Percentiles rank a stretch among this genome's conserved stretches.
Conservation (phyloP, 2,888 invertebrate genomes). For the Drosophila melanosoma region DNA sequence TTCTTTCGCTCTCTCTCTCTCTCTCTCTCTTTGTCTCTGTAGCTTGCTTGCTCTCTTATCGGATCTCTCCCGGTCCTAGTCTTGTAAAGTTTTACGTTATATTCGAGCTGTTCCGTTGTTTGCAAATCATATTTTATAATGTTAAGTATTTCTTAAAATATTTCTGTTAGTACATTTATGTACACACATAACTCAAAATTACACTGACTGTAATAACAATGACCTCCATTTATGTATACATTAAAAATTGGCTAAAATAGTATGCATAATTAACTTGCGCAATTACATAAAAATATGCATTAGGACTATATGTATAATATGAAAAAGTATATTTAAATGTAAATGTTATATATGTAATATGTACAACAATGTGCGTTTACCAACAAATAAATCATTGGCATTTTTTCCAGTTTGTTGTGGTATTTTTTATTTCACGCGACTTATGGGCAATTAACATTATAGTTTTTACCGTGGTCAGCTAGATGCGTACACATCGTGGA, state of each 20-base stretch:
- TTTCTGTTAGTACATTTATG: slow-evolving; percentile 4
- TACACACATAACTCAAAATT: slow-evolving; percentile 4
- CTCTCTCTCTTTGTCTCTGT: slow-evolving; percentile 10
- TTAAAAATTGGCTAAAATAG: slow-evolving; percentile 2
- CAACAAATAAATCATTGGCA: slow-evolving; percentile 20
- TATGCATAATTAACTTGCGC: slow-evolving; percentile 1
- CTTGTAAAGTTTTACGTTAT: slow-evolving; percentile 40
- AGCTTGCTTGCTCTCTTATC: neutral
- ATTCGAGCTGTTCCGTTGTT: slow-evolving; percentile 22
- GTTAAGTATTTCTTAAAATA: slow-evolving; percentile 12
- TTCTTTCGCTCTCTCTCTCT: slow-evolving; percentile 10
- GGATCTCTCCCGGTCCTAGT: slow-evolving; percentile 20
- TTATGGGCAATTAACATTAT: slow-evolving; percentile 5
- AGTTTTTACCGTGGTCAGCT: slow-evolving; percentile 11
- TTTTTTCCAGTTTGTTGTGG: slow-evolving; percentile 22
- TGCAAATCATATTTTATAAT: slow-evolving; percentile 20
- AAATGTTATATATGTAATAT: neutral
- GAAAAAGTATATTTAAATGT: neutral
- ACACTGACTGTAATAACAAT: slow-evolving; percentile 4
- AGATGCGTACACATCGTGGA: slow-evolving; percentile 1
- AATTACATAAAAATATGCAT: neutral
- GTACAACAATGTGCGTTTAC: neutral
- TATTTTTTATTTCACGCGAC: slow-evolving; percentile 13
- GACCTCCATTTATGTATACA: slow-evolving; percentile 26
- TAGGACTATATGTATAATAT: neutral